Evolutionary conservation across 2,797 vertebrate species (phyloP).

Genomic region (Botia almorhae): DNA sequence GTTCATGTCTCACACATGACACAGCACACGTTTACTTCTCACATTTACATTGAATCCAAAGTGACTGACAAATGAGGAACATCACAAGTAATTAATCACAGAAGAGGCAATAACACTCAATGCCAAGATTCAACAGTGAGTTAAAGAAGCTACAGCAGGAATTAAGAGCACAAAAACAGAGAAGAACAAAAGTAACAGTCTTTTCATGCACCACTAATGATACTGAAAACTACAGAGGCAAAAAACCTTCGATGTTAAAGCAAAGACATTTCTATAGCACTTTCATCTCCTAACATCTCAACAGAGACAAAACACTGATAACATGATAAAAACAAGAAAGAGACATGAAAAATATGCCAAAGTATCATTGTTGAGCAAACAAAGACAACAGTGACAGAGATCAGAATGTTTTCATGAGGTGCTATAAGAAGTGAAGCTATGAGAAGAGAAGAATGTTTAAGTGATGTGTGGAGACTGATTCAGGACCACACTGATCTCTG

Average conservation of each 20-base stretch:
- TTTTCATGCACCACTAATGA: neutral
- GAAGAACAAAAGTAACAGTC: neutral
- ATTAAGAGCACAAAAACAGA: neutral
- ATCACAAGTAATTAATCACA: conserved; percentile 7
- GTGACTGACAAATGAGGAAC: neutral
- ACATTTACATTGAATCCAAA: conserved; percentile 1
- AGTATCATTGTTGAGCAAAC: too few relatives aligned
- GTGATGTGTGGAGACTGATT: conserved; percentile 13
- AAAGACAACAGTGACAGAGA: too few relatives aligned
- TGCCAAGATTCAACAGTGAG: neutral
- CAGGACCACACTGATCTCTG: conserved; percentile 48
- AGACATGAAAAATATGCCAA: too few relatives aligned
- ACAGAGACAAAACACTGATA: too few relatives aligned
- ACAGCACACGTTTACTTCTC: neutral
- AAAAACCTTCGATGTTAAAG: neutral
- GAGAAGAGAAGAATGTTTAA: neutral
- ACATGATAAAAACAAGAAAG: too few relatives aligned
- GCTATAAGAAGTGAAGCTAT: too few relatives aligned
- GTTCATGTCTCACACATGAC: too few relatives aligned
- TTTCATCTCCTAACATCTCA: too few relatives aligned
- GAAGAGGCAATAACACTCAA: neutral
- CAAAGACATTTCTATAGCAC: neutral
- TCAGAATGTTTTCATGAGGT: too few relatives aligned
- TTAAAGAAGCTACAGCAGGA: neutral
- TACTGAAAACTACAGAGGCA: neutral